Evolutionary conservation across 1,140 invertebrate genomes (phyloP), one percentile per base, ranked within the genome.

Genomic region (Conus ventricosus): DNA sequence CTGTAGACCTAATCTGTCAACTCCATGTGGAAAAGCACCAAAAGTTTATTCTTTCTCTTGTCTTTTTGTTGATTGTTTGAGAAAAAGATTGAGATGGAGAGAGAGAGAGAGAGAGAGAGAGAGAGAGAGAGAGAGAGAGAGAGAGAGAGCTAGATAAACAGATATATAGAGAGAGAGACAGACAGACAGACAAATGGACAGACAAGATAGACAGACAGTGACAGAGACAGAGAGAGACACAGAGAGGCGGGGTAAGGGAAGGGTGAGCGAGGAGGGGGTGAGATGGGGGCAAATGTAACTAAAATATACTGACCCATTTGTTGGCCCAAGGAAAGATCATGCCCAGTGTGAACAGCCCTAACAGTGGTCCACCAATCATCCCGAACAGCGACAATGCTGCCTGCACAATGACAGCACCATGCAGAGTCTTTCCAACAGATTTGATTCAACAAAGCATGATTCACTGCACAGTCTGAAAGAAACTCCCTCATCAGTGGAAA

Each of bases 301-400:
- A 71, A 13, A 10, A n/a, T 8, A n/a, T 13, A 90, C 92, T 90
- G 90, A 94, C 93, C 89, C 89, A 91, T 81, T 90, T 91, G 89
- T 95, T 96, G 55, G 95, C 92, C 91, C 94, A 95, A 0, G 95
- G 95, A 90, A 95, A 95, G 27, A 95, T 90, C 93, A 95, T 94
- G 25, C 95, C 95, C 63, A 95, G 92, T 2, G 94, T 93, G 90
- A 96, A 95, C 39, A 95, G 53, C 1, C 94, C 95, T 5, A 95
- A 92, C 20, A 95, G 84, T 11, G 95, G 95, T 55, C 95, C 95
- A 54, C 93, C 94, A 27, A 96, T 93, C 90, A 95, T 95, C 0
- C 95, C 95, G 89, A 95, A 94, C 75, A 96, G 92, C 8, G 94
- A 95, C 60, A 95, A 89, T 0, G 95, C 95, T 15, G 97, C 97